A percentile compares a stretch with the other conserved stretches of the same genome.
Conservation (phyloP, 1,140 invertebrate genomes). For the Hesperophylax magnus region DNA sequence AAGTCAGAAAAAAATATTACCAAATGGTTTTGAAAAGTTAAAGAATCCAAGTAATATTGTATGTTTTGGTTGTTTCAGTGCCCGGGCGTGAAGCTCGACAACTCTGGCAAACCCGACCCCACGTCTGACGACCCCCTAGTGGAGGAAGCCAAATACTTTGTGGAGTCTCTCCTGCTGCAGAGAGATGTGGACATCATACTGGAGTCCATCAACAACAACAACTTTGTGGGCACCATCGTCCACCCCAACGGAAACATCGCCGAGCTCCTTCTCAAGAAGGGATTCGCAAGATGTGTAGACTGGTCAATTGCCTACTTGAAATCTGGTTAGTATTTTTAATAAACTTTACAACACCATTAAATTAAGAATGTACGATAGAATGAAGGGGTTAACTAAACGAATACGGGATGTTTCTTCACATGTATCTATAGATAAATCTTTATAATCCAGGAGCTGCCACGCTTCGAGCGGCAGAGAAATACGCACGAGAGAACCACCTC, state of each 20-base stretch:
- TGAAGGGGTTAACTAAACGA: too few relatives aligned
- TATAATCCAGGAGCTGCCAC: conserved; percentile 79
- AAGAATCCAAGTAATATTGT: not conserved
- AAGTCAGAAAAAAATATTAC: too few relatives aligned
- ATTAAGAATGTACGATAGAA: too few relatives aligned
- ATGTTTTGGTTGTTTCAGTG: conserved; percentile 66
- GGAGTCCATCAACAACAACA: conserved; percentile 92
- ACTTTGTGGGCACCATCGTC: conserved; percentile 94
- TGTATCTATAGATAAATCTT: conserved; percentile 11
- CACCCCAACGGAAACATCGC: conserved; percentile 97
- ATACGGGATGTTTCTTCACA: too few relatives aligned
- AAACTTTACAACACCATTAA: too few relatives aligned
- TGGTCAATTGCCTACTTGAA: conserved; percentile 95
- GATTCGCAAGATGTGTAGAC: conserved; percentile 97
- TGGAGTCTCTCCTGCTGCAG: conserved; percentile 92
- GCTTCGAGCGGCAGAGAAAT: conserved; percentile 85
- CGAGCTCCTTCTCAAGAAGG: conserved; percentile 90
- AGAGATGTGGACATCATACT: conserved; percentile 94
- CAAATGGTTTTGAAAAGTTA: not conserved
- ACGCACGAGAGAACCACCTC: conserved; percentile 89
- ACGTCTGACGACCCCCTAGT: conserved; percentile 66
- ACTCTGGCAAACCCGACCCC: conserved; percentile 77
- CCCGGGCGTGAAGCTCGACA: conserved; percentile 81
- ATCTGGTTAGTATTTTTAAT: conserved; percentile 61
- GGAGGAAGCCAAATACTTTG: conserved; percentile 80